Evolutionary conservation across 2,113 vertebrate species (phyloP), one percentile per base, ranked within the genome.

Genomic region (Rattus rattus): DNA sequence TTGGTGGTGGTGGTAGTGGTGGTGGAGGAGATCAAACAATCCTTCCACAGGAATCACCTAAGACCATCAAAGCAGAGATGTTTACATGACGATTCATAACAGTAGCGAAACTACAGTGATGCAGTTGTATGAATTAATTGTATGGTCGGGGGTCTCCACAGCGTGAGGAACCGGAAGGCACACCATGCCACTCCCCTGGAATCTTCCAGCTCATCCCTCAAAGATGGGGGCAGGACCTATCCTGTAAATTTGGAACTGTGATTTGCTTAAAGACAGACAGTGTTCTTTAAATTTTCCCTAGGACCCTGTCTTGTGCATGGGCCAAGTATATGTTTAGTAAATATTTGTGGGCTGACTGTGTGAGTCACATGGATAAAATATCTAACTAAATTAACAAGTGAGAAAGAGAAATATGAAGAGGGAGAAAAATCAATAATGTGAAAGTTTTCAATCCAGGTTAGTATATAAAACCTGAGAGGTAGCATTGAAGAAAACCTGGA

Each of bases 321-420:
- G 49, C 87, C 39, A 49, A 88, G 52, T 0, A 30, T 86, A 69
- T 87, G 63, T 36, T 94, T 70, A 70, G 47, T 69, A 96, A 95
- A 72, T 84, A 87, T 69, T 5, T 93, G 63, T n/a, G 56, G 28
- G 89, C 8, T 84, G 36, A 81, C 4, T 13, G 83, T 54, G 54
- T 59, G n/a, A 56, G 17, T 85, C 33, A 5, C 39, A 72, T 61
- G 39, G 43, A 85, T 61, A 63, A 85, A 88, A 86, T 61, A 49
- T 36, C 28, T 75, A 88, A 90, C 10, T 63, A 84, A 63, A 28
- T 85, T 65, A 52, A 22, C 56, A 96, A 84, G 63, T 47, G 10
- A 87, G 63, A 92, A 76, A 86, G 28, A 86, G 24, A 94, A 86
- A 94, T 43, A 95, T 2, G 20, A 88, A 93, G 61, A 85, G 28